Evolutionary conservation across 2,888 invertebrate genomes (phyloP), one percentile per base, ranked within the genome.

Genomic region (Xestia rhomboidea): DNA sequence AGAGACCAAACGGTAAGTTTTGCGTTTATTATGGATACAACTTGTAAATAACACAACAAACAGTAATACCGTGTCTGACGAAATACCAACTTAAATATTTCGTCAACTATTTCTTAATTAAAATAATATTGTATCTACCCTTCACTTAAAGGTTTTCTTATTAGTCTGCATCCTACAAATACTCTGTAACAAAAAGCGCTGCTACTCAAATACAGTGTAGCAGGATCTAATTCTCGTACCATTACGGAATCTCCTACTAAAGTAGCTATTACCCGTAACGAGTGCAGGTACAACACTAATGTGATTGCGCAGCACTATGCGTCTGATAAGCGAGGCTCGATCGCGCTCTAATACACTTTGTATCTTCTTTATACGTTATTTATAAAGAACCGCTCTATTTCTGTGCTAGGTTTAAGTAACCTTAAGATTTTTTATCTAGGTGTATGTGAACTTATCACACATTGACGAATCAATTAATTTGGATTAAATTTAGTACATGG

Each of bases 201-300:
- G 51, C 30, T 30, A 57, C 41, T 30, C n/a, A 64, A 64, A 62
- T 41, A 27, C 51, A 34, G n/a, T 49, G 15, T 11, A 66, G 38
- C 62, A 75, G 15, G 77, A 77, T 63, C 76, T 73, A 68, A 79
- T 81, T 79, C 68, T 21, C 54, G 24, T 72, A 51, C 74, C 77
- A 84, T 80, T 80, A 87, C 34, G 34, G 72, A 57, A 38, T 68
- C 67, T 69, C 62, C 38, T 15, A 11, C 24, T 69, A 63, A 62
- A 68, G 69, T 70, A 76, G 73, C 66, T 84, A 54, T 68, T 49
- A 68, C 68, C 54, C 30, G 34, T 80, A 86, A 88, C 84, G 84
- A 88, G 84, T 66, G 62, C 74, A 88, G 83, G 84, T 73, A 81
- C 78, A 68, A 51, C 77, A 62, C 79, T 88, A 87, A 87, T 85